These are phyloP conservation scores for Listrodromus nycthemerus DNA, from an alignment of 2,888 invertebrate species.

Conservation along the genomic window DNA sequence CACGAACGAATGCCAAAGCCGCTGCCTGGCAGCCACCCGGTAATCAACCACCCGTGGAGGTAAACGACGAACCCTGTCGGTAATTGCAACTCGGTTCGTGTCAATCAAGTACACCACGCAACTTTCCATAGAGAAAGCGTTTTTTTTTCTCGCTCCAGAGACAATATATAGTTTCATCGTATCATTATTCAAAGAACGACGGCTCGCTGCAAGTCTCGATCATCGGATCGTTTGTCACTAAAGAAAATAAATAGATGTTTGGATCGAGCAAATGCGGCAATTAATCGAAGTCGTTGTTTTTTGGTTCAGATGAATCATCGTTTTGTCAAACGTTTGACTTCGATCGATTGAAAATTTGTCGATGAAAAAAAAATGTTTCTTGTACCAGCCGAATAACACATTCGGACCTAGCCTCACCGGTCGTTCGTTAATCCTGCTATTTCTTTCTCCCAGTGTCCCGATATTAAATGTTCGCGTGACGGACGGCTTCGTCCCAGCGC, in stretches of 20 bases:
- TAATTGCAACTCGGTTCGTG: conserved; percentile 51
- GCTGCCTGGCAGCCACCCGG: conserved; percentile 55
- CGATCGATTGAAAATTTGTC: no score
- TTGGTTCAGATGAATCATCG: no score
- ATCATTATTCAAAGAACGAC: not conserved
- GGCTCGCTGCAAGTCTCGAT: not conserved
- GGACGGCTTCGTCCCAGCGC: not conserved
- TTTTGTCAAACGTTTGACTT: no score
- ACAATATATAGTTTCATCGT: no score
- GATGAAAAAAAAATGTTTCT: no score
- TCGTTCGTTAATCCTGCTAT: no score
- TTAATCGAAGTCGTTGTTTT: no score
- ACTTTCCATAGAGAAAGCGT: conserved; percentile 1
- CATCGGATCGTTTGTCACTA: no score
- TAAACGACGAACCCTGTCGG: conserved; percentile 50
- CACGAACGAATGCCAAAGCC: conserved; percentile 61
- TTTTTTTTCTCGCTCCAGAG: not conserved
- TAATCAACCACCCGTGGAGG: conserved; percentile 55
- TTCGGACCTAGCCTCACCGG: no score
- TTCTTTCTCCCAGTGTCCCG: not conserved
- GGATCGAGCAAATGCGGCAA: no score
- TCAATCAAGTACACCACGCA: conserved; percentile 49
- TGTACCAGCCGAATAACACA: no score
- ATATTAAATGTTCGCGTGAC: conserved; percentile 3
- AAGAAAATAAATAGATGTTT: no score